A percentile compares a stretch with the other conserved stretches of the same genome.
Evolutionary conservation across 2,113 vertebrate genomes (phyloP).

Genomic region (Anseranas semipalmata): DNA sequence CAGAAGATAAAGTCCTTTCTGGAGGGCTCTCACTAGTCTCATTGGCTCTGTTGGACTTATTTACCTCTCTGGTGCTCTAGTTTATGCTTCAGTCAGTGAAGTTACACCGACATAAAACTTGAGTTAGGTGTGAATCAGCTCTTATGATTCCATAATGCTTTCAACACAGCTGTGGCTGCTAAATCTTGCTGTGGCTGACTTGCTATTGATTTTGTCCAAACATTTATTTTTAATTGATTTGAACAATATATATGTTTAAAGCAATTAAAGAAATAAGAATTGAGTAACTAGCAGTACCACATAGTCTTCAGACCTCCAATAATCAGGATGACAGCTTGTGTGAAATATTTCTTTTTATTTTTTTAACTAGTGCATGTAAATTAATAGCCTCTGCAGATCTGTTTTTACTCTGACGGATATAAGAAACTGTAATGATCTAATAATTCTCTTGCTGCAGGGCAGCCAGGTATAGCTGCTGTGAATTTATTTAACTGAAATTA

Average conservation of each 20-base stretch:
- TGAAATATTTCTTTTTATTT: background rate
- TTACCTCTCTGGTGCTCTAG: background rate
- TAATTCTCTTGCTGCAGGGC: slow-evolving; percentile 23
- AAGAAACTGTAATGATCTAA: slow-evolving; percentile 22
- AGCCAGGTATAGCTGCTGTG: background rate
- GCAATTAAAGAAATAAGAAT: background rate
- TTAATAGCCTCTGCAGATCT: background rate
- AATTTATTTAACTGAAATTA: slow-evolving; percentile 11
- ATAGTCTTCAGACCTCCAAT: background rate
- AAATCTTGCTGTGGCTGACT: background rate
- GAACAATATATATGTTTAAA: background rate
- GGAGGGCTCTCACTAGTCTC: background rate
- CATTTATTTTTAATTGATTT: slow-evolving; percentile 28
- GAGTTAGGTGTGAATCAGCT: background rate
- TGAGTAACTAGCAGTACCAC: background rate
- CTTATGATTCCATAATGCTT: background rate
- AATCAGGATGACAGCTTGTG: background rate
- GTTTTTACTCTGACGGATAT: slow-evolving; percentile 11
- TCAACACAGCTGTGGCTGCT: background rate
- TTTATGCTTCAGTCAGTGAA: slow-evolving; percentile 6
- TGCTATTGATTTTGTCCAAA: background rate
- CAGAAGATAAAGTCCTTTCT: background rate
- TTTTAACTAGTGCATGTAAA: background rate
- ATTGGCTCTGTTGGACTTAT: background rate
- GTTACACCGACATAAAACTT: background rate